Percentiles rank a stretch among this genome's conserved stretches.
Conservation (phyloP, 2,797 vertebrate genomes). For the Kryptolebias ocellatus region DNA sequence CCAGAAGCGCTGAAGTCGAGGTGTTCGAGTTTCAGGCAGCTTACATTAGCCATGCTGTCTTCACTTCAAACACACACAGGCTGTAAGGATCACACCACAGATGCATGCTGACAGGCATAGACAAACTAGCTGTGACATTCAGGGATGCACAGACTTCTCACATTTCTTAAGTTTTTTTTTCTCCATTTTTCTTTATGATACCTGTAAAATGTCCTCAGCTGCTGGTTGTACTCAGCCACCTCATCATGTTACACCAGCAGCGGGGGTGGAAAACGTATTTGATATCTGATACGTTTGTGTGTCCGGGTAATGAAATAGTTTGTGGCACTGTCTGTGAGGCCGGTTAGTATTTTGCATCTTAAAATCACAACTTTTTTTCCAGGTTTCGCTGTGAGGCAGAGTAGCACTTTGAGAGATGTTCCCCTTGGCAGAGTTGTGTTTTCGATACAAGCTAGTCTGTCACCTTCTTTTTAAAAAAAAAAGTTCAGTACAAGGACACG, state of each 20-base stretch:
- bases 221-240: constrained; percentile 55
- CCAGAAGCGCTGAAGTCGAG: constrained; percentile 30
- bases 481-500: constrained; percentile 78
- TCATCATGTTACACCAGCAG: constrained; percentile 73
- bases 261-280: constrained; percentile 53
- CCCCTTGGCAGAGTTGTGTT: constrained; percentile 62
- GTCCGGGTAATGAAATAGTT: constrained; percentile 69
- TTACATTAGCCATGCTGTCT: constrained; percentile 66
- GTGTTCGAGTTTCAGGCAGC: constrained; percentile 64
- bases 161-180: constrained; percentile 57
- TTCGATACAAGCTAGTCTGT: constrained; percentile 65
- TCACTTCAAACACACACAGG: constrained; percentile 69
- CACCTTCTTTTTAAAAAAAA: constrained; percentile 71
- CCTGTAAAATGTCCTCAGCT: constrained; percentile 69
- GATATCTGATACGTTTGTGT: constrained; percentile 71
- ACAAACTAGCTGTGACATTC: constrained; percentile 69
- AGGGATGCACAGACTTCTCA: constrained; percentile 70
- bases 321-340: constrained; percentile 51
- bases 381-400: constrained; percentile 48
- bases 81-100: constrained; percentile 58
- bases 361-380: constrained; percentile 64
- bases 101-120: constrained; percentile 69
- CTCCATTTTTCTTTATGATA: constrained; percentile 44
- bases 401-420: constrained; percentile 32
- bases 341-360: constrained; percentile 62